Percentiles rank a stretch among this genome's conserved stretches.
These are phyloP conservation scores for Bradypodion pumilum DNA, from an alignment of 2,797 vertebrate species.

Conservation along the genomic window DNA sequence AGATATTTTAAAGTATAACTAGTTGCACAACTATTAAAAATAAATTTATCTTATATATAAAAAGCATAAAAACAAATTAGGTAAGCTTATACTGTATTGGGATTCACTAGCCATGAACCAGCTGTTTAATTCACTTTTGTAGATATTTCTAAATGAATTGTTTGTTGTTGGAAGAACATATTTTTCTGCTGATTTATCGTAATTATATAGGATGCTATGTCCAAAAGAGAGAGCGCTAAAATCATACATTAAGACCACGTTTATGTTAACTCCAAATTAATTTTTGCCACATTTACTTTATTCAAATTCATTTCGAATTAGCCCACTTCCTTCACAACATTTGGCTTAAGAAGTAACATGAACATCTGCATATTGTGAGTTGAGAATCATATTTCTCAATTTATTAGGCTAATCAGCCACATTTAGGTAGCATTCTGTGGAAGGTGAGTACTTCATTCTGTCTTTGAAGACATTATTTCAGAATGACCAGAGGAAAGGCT, in stretches of 20 bases:
- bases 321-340: constrained; percentile 42
- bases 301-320: constrained; percentile 61
- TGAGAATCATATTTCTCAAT: constrained; percentile 53
- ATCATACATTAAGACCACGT: constrained; percentile 57
- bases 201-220: constrained; percentile 59
- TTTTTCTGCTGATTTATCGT: constrained; percentile 72
- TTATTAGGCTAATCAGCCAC: constrained; percentile 43
- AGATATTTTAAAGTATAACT: constrained; percentile 63
- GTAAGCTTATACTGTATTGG: constrained; percentile 60
- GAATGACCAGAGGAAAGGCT: constrained; percentile 28
- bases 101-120: constrained; percentile 59
- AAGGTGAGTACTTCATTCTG: background rate
- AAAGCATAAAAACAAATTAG: constrained; percentile 55
- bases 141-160: constrained; percentile 71
- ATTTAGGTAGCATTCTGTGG: constrained; percentile 26
- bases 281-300: constrained; percentile 47
- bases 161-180: constrained; percentile 71
- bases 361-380: constrained; percentile 25
- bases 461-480: background rate
- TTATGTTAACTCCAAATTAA: constrained; percentile 47
- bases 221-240: constrained; percentile 55
- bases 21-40: constrained; percentile 48
- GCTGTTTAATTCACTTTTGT: constrained; percentile 68
- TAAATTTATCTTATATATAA: constrained; percentile 55
- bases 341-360: constrained; percentile 44